phyloP scores from a whole-genome alignment of 2,888 invertebrate genomes.

The Lepidonotus clava region DNA sequence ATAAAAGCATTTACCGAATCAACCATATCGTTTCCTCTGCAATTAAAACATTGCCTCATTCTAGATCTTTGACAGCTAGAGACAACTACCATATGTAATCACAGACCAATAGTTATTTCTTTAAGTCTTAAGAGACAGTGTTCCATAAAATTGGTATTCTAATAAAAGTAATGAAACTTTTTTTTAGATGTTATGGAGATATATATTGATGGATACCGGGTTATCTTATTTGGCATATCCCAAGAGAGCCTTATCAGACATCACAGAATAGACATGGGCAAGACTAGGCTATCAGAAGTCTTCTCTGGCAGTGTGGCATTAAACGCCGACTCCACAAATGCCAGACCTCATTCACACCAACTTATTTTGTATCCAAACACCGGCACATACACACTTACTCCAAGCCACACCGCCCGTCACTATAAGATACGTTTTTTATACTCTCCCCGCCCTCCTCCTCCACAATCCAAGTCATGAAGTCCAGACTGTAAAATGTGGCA shows the following conservation, averaged over 20 bases:
- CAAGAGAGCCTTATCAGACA: background rate
- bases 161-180: too few relatives aligned
- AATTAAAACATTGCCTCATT: too few relatives aligned
- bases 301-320: background rate
- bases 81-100: too few relatives aligned
- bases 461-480: background rate
- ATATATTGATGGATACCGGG: background rate
- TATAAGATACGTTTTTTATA: background rate
- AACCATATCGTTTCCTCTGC: too few relatives aligned
- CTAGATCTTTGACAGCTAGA: too few relatives aligned
- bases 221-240: background rate
- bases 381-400: conserved; percentile 20
- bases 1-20: too few relatives aligned
- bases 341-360: conserved; percentile 32
- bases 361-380: conserved; percentile 47
- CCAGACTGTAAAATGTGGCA: background rate
- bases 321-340: conserved; percentile 7
- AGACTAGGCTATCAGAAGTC: background rate
- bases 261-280: background rate
- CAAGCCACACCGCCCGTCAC: background rate
- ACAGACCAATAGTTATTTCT: too few relatives aligned
- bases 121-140: too few relatives aligned
- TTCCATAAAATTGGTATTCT: too few relatives aligned
- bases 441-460: background rate
- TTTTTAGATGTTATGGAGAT: too few relatives aligned